A percentile compares a stretch with the other conserved stretches of the same genome.
phyloP scores from a whole-genome alignment of 1,140 invertebrate species.

The Spodoptera frugiperda region DNA sequence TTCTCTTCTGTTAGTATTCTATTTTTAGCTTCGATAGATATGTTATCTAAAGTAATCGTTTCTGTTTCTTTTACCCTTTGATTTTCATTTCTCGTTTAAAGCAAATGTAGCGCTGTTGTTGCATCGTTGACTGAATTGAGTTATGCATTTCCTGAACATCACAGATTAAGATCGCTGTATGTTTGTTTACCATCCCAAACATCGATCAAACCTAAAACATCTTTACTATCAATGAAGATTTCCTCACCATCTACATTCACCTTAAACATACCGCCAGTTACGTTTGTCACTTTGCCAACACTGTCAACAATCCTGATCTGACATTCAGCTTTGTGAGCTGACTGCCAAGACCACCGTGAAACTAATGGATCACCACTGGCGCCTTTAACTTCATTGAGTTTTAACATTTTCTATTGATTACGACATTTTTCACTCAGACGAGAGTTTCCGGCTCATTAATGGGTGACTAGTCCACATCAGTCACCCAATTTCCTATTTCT shows the following conservation, averaged over 20 bases:
- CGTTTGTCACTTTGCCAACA: conserved; percentile 31
- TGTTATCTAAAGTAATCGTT: too few species aligned
- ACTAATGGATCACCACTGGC: conserved; percentile 14
- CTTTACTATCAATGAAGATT: background rate
- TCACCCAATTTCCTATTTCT: too few species aligned
- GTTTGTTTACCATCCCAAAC: background rate
- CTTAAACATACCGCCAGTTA: conserved; percentile 5
- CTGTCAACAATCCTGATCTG: conserved; percentile 24
- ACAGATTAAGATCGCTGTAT: too few species aligned
- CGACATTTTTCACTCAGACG: background rate
- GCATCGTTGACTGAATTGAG: too few species aligned
- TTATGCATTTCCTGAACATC: too few species aligned
- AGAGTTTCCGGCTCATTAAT: background rate
- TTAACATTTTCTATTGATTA: background rate
- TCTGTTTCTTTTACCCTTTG: too few species aligned
- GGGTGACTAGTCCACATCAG: too few species aligned
- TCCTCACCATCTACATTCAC: background rate
- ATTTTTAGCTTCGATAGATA: too few species aligned
- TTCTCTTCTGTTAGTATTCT: too few species aligned
- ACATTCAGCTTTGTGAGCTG: conserved; percentile 23
- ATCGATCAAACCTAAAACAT: background rate
- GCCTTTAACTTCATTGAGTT: conserved; percentile 6
- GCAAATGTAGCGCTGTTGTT: too few species aligned
- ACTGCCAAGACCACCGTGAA: conserved; percentile 21
- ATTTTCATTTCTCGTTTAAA: too few species aligned